phyloP scores from a whole-genome alignment of 2,888 invertebrate species.

The Diaperis boleti region DNA sequence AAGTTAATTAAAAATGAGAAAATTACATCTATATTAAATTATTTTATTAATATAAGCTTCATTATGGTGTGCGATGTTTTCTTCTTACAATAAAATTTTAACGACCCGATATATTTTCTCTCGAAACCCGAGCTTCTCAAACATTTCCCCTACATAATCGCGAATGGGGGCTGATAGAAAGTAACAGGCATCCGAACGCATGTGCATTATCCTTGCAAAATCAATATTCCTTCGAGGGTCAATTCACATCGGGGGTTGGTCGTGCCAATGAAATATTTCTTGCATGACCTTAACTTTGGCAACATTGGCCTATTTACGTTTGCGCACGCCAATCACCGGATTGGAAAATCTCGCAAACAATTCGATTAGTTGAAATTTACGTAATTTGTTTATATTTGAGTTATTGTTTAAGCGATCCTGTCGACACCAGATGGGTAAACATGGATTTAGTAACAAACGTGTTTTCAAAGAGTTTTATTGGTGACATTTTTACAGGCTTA shows the following conservation, averaged over 20 bases:
- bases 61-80: too few species aligned
- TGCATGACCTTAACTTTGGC: conserved; percentile 16
- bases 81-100: too few species aligned
- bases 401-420: conserved; percentile 9
- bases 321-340: conserved; percentile 12
- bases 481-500: conserved; percentile 41
- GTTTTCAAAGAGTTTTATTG: conserved; percentile 42
- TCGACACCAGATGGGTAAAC: too few species aligned
- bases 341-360: conserved; percentile 22
- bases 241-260: conserved; percentile 26
- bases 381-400: conserved; percentile 18
- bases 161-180: too few species aligned
- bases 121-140: too few species aligned
- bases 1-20: too few species aligned
- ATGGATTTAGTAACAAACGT: too few species aligned
- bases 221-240: conserved; percentile 22
- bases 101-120: too few species aligned
- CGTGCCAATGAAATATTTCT: conserved; percentile 16
- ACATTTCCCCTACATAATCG: too few species aligned
- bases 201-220: conserved; percentile 19
- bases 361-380: conserved; percentile 22
- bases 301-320: conserved; percentile 13
- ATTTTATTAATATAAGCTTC: too few species aligned
- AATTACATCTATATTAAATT: too few species aligned
- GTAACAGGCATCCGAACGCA: conserved; percentile 27